phyloP scores from a whole-genome alignment of 2,113 vertebrate genomes.

The Gymnobelideus leadbeateri region DNA sequence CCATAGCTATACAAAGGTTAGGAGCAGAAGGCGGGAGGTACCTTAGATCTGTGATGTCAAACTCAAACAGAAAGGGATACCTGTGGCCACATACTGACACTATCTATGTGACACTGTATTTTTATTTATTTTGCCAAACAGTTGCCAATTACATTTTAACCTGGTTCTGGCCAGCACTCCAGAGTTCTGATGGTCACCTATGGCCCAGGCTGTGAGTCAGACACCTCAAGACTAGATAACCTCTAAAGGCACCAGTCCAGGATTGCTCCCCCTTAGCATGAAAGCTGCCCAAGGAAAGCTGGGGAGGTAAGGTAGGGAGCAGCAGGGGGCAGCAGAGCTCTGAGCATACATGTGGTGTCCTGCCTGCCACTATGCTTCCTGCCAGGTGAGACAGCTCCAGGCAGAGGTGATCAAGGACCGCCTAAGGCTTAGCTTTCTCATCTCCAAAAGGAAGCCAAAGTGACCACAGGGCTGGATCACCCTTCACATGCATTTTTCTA shows the following conservation, averaged over 20 bases:
- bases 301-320: slow-evolving; percentile 10
- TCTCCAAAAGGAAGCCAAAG: neutral
- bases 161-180: too few species aligned
- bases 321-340: slow-evolving; percentile 50
- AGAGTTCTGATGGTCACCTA: neutral
- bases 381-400: neutral
- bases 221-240: neutral
- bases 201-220: neutral
- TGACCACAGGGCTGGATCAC: neutral
- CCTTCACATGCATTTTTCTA: neutral
- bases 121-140: neutral
- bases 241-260: neutral
- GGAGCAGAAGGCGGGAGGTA: neutral
- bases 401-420: neutral
- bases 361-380: neutral
- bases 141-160: neutral
- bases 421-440: neutral
- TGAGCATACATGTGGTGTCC: neutral
- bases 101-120: neutral
- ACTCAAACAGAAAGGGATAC: neutral
- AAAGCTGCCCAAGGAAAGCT: neutral
- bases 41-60: neutral
- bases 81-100: neutral
- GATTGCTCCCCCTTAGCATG: neutral
- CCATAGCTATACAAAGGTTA: neutral